Conservation (phyloP, 2,113 vertebrate species). For the Elanoides forficatus region DNA sequence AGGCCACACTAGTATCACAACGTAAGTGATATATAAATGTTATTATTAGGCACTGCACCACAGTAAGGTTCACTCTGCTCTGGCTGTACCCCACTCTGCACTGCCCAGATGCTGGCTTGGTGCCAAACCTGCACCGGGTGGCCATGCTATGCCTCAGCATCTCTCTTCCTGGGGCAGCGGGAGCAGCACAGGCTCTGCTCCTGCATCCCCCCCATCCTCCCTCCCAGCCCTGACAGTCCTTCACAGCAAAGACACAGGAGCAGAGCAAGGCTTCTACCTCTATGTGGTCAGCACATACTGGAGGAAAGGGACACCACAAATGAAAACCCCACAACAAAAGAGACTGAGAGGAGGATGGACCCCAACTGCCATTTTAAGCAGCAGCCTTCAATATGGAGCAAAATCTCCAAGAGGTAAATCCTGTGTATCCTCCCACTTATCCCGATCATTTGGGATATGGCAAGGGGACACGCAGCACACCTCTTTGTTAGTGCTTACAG, state of each 20-base stretch:
- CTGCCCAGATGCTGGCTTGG: not conserved
- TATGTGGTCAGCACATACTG: not conserved
- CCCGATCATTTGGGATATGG: fast-evolving
- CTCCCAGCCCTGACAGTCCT: not conserved
- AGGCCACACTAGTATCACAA: not conserved
- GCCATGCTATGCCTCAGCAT: not conserved
- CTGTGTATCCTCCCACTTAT: not conserved
- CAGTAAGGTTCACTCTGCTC: not conserved
- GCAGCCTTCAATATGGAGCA: not conserved
- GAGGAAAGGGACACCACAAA: not conserved
- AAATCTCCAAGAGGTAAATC: not conserved
- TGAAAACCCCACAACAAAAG: not conserved
- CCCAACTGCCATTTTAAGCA: not conserved
- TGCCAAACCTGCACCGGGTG: not conserved
- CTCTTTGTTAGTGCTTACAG: not conserved
- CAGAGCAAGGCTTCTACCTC: not conserved
- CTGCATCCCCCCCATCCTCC: not conserved
- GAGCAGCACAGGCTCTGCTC: not conserved
- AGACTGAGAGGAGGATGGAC: not conserved
- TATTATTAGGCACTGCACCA: not conserved
- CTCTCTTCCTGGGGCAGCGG: not conserved
- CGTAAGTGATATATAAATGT: not conserved
- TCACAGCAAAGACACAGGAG: not conserved
- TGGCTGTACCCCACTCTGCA: not conserved
- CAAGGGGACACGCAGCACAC: not conserved